These are phyloP conservation scores for Drosophila acutilabella DNA, from an alignment of 2,888 invertebrate genomes.

Conservation along the genomic window DNA sequence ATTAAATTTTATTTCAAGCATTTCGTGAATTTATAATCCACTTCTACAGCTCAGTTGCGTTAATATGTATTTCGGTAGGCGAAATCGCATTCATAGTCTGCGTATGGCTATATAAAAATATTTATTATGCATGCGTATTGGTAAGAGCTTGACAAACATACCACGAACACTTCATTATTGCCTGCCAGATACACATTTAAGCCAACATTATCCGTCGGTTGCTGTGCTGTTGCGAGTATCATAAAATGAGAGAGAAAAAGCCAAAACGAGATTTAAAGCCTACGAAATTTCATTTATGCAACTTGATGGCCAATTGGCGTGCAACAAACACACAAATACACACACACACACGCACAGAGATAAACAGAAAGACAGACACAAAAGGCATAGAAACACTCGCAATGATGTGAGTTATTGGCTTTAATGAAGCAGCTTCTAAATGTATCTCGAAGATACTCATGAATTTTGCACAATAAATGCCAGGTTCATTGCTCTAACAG, in stretches of 20 bases:
- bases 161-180: conserved; percentile 49
- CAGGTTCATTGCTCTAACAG: neutral
- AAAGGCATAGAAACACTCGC: neutral
- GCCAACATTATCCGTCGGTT: conserved; percentile 2
- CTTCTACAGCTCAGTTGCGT: conserved; percentile 19
- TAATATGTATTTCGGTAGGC: conserved; percentile 3
- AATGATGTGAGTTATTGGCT: neutral
- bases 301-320: conserved; percentile 27
- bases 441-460: conserved; percentile 10
- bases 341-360: conserved; percentile 9
- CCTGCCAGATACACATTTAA: conserved; percentile 12
- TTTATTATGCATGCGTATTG: neutral
- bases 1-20: conserved; percentile 23
- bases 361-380: neutral
- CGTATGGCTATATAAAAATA: neutral
- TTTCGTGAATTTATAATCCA: conserved; percentile 31
- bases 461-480: conserved; percentile 2
- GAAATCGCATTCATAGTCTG: conserved; percentile 15
- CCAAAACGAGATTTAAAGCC: conserved; percentile 33
- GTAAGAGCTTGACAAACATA: conserved; percentile 36
- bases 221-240: conserved; percentile 7
- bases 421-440: conserved; percentile 6
- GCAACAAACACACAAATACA: conserved; percentile 1
- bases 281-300: conserved; percentile 36
- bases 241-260: conserved; percentile 13